Evolutionary conservation across 1,140 invertebrate species (phyloP).

Genomic region (Rhysida immarginata): DNA sequence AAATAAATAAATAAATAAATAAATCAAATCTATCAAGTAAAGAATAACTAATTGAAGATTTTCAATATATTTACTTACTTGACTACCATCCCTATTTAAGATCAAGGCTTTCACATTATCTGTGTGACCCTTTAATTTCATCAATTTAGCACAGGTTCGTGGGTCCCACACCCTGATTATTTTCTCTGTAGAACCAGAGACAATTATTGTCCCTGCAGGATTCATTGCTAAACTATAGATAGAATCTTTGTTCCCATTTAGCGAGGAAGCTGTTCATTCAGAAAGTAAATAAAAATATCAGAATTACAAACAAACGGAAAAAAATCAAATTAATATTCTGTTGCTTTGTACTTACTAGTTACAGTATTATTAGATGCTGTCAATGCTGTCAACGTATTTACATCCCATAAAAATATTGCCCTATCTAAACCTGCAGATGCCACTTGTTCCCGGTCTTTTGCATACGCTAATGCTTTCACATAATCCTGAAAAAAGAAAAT

Average conservation of each 20-base stretch:
- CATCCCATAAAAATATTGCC: constrained; percentile 97
- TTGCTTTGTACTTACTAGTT: constrained; percentile 53
- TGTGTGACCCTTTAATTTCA: constrained; percentile 93
- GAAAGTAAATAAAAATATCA: too few species aligned
- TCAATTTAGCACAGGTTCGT: constrained; percentile 77
- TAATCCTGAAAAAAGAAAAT: constrained; percentile 50
- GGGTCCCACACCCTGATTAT: constrained; percentile 95
- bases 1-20: too few species aligned
- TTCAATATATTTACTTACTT: constrained; percentile 26
- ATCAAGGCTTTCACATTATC: constrained; percentile 95
- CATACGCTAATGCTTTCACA: constrained; percentile 94
- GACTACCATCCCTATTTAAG: constrained; percentile 76
- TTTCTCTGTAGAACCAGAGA: constrained; percentile 94
- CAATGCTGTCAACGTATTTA: constrained; percentile 91
- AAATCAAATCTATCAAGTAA: too few species aligned
- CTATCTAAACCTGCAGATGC: constrained; percentile 94
- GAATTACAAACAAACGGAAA: too few species aligned
- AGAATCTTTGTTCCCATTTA: constrained; percentile 93
- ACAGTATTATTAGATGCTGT: constrained; percentile 98
- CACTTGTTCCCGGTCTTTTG: constrained; percentile 92
- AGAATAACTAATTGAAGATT: too few species aligned
- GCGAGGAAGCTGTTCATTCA: constrained; percentile 61
- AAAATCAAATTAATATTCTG: too few species aligned
- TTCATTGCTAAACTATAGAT: constrained; percentile 99
- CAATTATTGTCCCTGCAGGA: constrained; percentile 81